A percentile compares a stretch with the other conserved stretches of the same genome.
These are phyloP conservation scores for Lordiphosa collinella DNA, from an alignment of 1,140 invertebrate species.

Conservation along the genomic window DNA sequence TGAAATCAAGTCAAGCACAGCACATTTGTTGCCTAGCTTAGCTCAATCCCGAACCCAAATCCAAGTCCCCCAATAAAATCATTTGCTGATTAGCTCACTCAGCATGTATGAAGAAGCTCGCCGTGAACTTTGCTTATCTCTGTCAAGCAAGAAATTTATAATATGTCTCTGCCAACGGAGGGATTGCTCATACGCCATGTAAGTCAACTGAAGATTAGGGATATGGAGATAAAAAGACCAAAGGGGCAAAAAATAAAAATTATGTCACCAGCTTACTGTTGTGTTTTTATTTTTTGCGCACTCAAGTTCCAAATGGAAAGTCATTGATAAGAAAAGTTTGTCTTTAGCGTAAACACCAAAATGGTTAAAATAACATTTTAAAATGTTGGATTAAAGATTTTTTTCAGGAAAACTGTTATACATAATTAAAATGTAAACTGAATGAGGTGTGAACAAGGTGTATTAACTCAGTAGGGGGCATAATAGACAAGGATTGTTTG, in stretches of 20 bases:
- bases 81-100: slow-evolving; percentile 63
- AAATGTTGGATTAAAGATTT: too few species aligned
- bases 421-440: too few species aligned
- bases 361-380: too few species aligned
- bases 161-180: slow-evolving; percentile 28
- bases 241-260: slow-evolving; percentile 30
- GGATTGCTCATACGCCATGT: slow-evolving; percentile 41
- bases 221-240: background rate
- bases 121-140: slow-evolving; percentile 48
- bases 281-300: slow-evolving; percentile 1
- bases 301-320: background rate
- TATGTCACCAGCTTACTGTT: slow-evolving; percentile 52
- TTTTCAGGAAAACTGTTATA: too few species aligned
- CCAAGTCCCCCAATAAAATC: slow-evolving; percentile 45
- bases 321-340: background rate
- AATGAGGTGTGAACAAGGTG: too few species aligned
- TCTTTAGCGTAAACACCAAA: too few species aligned
- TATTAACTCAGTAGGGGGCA: too few species aligned
- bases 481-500: too few species aligned
- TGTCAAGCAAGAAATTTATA: slow-evolving; percentile 55
- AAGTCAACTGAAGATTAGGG: slow-evolving; percentile 16
- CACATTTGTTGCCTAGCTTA: slow-evolving; percentile 49
- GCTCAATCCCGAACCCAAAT: background rate
- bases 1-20: slow-evolving; percentile 58
- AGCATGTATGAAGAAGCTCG: slow-evolving; percentile 30